phyloP scores from a whole-genome alignment of 2,888 invertebrate species.

The Melanotus villosus region DNA sequence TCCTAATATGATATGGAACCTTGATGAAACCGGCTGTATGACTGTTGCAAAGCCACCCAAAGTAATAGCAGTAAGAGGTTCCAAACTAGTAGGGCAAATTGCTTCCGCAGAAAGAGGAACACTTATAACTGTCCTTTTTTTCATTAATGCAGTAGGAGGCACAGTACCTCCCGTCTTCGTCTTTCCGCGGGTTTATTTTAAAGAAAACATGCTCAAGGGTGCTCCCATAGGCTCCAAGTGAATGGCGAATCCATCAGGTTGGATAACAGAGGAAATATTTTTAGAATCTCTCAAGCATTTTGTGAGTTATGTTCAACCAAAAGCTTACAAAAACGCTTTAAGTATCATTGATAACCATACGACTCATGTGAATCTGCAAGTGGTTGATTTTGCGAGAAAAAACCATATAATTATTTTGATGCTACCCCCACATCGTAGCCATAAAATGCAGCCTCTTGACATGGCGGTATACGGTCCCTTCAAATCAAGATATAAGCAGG shows the following conservation, averaged over 20 bases:
- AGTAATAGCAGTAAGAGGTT: slow-evolving; percentile 48
- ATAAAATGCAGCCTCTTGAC: background rate
- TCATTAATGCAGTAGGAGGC: slow-evolving; percentile 53
- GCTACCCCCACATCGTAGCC: too few relatives aligned
- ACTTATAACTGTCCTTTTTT: slow-evolving; percentile 52
- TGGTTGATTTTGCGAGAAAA: too few relatives aligned
- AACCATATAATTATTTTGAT: too few relatives aligned
- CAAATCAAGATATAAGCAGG: too few relatives aligned
- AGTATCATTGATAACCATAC: too few relatives aligned
- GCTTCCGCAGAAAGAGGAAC: slow-evolving; percentile 53
- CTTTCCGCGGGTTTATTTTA: slow-evolving; percentile 50
- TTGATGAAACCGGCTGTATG: slow-evolving; percentile 56
- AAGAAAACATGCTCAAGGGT: slow-evolving; percentile 48
- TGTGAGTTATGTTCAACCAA: background rate
- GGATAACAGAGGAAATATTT: slow-evolving; percentile 53
- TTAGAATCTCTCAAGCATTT: slow-evolving; percentile 48
- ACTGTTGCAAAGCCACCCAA: slow-evolving; percentile 53
- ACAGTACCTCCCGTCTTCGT: slow-evolving; percentile 55
- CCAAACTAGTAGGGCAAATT: slow-evolving; percentile 50
- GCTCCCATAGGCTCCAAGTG: slow-evolving; percentile 49
- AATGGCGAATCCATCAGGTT: slow-evolving; percentile 47
- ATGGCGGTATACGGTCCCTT: background rate
- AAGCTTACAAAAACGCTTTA: too few relatives aligned
- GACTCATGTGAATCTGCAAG: too few relatives aligned
- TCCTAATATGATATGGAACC: slow-evolving; percentile 49